Percentiles rank a stretch among this genome's conserved stretches.
Evolutionary conservation across 2,797 vertebrate genomes (phyloP).

Genomic region (Alfaro cultratus): DNA sequence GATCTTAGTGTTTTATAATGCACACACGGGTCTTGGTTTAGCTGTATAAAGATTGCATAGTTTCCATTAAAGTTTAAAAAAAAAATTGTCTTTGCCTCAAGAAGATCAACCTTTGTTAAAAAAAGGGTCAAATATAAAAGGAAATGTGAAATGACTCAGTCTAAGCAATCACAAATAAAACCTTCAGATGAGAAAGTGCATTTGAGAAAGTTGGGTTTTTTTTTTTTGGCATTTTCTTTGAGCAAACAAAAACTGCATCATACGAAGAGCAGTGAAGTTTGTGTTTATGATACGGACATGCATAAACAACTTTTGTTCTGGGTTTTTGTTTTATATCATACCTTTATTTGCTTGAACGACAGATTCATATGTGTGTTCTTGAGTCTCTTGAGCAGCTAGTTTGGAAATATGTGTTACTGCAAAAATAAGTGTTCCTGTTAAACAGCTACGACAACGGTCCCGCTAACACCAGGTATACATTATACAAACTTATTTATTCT

Average conservation of each 20-base stretch:
- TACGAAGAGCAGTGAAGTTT: neutral
- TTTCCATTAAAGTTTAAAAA: neutral
- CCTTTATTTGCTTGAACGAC: neutral
- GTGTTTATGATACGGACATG: neutral
- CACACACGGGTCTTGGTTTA: neutral
- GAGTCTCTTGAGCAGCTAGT: neutral
- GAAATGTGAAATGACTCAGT: neutral
- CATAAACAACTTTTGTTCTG: neutral
- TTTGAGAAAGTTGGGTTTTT: neutral
- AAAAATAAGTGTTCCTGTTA: constrained; percentile 27
- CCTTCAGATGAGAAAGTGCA: neutral
- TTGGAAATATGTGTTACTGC: neutral
- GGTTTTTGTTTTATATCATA: neutral
- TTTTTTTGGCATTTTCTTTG: neutral
- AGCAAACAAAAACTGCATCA: neutral
- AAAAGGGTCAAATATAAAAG: neutral
- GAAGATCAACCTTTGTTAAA: neutral
- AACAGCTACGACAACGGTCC: constrained; percentile 23
- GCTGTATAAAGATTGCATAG: neutral
- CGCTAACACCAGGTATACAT: constrained; percentile 39
- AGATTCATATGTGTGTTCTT: neutral
- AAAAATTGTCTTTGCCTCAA: neutral
- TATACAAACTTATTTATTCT: constrained; percentile 30
- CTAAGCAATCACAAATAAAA: neutral
- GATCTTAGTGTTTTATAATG: neutral